Evolutionary conservation across 2,113 vertebrate genomes (phyloP).

Genomic region (Indri indri): DNA sequence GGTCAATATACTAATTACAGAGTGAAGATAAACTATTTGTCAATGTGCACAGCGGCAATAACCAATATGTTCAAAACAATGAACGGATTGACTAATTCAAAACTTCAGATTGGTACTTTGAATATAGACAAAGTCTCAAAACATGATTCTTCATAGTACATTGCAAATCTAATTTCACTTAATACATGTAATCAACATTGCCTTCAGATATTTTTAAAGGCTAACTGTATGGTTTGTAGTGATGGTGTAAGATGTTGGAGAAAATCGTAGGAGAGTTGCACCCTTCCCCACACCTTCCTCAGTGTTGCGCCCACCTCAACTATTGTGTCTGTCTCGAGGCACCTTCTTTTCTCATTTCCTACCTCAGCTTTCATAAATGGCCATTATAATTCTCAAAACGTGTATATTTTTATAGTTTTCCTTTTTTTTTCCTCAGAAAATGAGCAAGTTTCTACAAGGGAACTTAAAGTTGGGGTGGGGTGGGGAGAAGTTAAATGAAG

Average conservation of each 20-base stretch:
- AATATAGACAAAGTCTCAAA: neutral
- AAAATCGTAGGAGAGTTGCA: neutral
- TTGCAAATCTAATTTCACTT: neutral
- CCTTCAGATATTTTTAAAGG: neutral
- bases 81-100: neutral
- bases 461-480: neutral
- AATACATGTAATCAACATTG: neutral
- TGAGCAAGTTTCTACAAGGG: neutral
- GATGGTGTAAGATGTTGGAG: neutral
- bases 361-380: neutral
- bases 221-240: neutral
- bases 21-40: neutral
- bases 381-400: neutral
- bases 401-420: neutral
- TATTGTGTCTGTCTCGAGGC: neutral
- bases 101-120: neutral
- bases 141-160: neutral
- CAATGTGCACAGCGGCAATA: neutral
- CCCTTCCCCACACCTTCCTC: neutral
- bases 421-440: neutral
- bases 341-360: no score
- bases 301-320: neutral
- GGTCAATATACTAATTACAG: neutral
- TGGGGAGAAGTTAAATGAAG: neutral
- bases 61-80: neutral